Evolutionary conservation across 2,113 vertebrate genomes (phyloP).

Genomic region (Chloebia gouldiae): DNA sequence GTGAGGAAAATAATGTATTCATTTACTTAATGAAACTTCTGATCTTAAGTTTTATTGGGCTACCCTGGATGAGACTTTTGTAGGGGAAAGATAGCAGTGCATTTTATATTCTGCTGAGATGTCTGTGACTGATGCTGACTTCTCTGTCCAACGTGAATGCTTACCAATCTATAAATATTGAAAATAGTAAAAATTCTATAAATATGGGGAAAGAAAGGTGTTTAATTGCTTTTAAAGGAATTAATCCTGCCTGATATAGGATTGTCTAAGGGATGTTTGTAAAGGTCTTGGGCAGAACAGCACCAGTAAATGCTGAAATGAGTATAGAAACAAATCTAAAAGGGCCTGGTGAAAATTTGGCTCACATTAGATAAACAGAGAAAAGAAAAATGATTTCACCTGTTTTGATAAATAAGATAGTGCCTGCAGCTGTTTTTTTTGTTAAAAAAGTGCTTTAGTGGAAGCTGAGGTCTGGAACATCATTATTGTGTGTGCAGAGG

Average conservation of each 20-base stretch:
- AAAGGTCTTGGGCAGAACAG: not conserved
- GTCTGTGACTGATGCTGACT: not conserved
- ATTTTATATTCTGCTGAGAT: not conserved
- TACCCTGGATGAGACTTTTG: not conserved
- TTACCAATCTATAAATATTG: not conserved
- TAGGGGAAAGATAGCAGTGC: not conserved
- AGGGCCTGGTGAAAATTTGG: not conserved
- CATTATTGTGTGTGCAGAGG: not conserved
- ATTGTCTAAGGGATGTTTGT: not conserved
- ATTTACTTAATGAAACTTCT: not conserved
- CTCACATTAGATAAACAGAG: not conserved
- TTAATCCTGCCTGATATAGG: not conserved
- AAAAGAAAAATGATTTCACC: not conserved
- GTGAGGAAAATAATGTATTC: not conserved
- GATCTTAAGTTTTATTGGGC: not conserved
- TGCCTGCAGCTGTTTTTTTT: not conserved
- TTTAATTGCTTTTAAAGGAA: not conserved
- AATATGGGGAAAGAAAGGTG: not conserved
- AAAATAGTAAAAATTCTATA: not conserved
- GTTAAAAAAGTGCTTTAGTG: not conserved
- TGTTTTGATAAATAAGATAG: not conserved
- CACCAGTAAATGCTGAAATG: not conserved
- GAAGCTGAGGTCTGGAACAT: not conserved
- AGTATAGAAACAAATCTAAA: not conserved
- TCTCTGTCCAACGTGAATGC: not conserved